Evolutionary conservation across 2,113 vertebrate species (phyloP).

Genomic region (Oreochromis spilurus): DNA sequence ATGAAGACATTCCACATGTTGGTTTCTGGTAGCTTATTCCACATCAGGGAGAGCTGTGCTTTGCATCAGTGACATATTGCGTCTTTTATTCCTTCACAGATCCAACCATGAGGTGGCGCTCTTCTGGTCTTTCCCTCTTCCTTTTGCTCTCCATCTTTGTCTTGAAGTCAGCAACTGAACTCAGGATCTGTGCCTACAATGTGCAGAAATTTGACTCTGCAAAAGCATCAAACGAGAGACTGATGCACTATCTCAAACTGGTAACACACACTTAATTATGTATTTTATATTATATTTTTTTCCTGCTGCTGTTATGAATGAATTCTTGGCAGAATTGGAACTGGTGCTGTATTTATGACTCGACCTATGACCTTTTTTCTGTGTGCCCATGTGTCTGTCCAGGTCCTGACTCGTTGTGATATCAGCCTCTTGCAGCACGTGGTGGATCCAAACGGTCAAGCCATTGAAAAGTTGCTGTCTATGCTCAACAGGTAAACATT

Average conservation of each 20-base stretch:
- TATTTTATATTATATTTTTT: rapidly evolving
- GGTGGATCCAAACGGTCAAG: neutral
- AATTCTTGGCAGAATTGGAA: neutral
- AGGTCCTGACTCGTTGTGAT: conserved; percentile 58
- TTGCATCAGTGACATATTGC: neutral
- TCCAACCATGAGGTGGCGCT: conserved; percentile 31
- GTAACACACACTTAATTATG: conserved; percentile 4
- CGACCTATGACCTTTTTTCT: neutral
- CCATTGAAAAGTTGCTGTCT: neutral
- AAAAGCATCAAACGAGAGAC: neutral
- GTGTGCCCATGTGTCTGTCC: neutral
- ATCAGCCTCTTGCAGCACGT: conserved; percentile 55
- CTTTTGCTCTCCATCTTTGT: neutral
- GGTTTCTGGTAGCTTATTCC: neutral
- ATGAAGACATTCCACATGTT: neutral
- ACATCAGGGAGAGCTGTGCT: neutral
- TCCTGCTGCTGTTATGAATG: neutral
- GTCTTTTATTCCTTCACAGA: neutral
- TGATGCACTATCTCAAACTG: conserved; percentile 35
- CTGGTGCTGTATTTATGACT: neutral
- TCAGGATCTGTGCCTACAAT: conserved; percentile 62
- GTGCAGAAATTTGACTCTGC: neutral
- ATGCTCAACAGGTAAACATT: conserved; percentile 51
- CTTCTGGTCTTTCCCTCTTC: neutral
- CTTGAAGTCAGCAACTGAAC: neutral